phyloP scores from a whole-genome alignment of 2,113 vertebrate genomes.

The Suncus etruscus region DNA sequence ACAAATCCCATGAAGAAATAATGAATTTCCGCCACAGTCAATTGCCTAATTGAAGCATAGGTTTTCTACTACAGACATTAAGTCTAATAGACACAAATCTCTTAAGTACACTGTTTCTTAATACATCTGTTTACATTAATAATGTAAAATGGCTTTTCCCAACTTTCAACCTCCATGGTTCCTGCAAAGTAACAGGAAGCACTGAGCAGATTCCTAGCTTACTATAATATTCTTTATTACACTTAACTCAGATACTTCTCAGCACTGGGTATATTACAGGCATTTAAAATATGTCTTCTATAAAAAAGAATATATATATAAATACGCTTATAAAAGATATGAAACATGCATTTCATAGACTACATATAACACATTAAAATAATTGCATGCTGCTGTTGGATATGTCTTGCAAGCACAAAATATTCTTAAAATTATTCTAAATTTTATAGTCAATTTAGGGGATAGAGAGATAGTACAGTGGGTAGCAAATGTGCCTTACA shows the following conservation, averaged over 20 bases:
- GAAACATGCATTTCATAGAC: not conserved
- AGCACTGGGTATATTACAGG: not conserved
- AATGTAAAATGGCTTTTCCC: not conserved
- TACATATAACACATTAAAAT: not conserved
- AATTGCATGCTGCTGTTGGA: not conserved
- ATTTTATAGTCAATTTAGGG: not conserved
- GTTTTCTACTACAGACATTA: not conserved
- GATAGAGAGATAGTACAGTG: too few species aligned
- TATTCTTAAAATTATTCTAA: not conserved
- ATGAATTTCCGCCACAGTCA: not conserved
- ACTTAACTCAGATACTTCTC: not conserved
- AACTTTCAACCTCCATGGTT: not conserved
- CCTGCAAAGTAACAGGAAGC: not conserved
- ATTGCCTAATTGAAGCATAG: not conserved
- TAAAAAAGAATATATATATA: conserved; percentile 17
- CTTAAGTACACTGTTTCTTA: not conserved
- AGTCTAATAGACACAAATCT: not conserved
- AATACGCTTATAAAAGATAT: not conserved
- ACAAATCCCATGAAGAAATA: conserved; percentile 3
- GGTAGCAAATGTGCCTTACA: too few species aligned
- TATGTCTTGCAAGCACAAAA: not conserved
- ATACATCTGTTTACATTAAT: conserved; percentile 11
- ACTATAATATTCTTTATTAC: not conserved
- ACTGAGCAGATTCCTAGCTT: not conserved
- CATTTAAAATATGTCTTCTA: conserved; percentile 35